Base-by-base conservation (phyloP, 2,888 invertebrate genomes). In the Idaea straminata region DNA sequence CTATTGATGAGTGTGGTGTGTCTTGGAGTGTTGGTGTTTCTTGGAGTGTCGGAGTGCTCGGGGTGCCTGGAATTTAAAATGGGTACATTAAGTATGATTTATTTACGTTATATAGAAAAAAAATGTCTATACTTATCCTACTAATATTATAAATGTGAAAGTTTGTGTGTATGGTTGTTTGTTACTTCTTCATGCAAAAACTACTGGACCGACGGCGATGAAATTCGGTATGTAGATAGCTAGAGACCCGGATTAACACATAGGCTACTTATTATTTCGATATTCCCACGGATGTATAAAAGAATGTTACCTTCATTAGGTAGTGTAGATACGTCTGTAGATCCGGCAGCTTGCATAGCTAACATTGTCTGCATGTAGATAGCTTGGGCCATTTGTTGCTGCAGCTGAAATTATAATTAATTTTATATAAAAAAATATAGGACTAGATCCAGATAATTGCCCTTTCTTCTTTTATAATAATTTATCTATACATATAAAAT, bases 341-440 rank as follows among this genome's bases (percentile, higher is more conserved):
- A 74, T 0, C 82, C 79, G 0, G 85, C 85, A 0, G 86, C 85
- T 16, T 91, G 91, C 85, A 92, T 86, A 0, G 92, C 89, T 0
- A 92, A 57, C 87, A 92, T 89, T 0, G 91, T 91, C 65, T 91
- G 91, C 73, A 91, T 83, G 71, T 92, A 92, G 34, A 92, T 88
- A 0, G 88, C 89, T 61, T 88, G 91, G 0, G 92, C 92, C 69
- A 92, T 74, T 3, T 91, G 89, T 4, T 90, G 88, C 0, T 83
- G 87, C 5, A 89, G 64, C 91, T 91, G 77, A 0, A 59, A 58
- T 58, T n/a, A n/a, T n/a, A n/a, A n/a, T n/a, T n/a, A n/a, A n/a
- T n/a, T n/a, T n/a, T n/a, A n/a, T n/a, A n/a, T n/a, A n/a, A n/a
- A n/a, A n/a, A n/a, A n/a, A n/a, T n/a, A n/a, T n/a, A n/a, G n/a